These are phyloP conservation scores for Athetis lepigone DNA, from an alignment of 2,888 invertebrate species.

Conservation along the genomic window DNA sequence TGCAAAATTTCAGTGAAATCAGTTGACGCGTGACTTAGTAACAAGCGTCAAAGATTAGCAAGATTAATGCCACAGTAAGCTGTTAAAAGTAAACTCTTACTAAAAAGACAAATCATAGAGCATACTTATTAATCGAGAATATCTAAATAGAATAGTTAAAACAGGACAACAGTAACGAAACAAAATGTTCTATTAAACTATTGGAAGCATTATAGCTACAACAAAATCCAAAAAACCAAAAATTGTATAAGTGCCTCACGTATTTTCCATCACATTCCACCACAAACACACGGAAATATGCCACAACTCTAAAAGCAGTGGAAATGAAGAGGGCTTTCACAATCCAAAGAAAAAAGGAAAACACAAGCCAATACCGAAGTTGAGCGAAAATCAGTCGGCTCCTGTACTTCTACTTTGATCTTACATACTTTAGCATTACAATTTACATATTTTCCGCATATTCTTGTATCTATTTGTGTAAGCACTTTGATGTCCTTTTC, in stretches of 20 bases:
- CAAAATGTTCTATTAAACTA: too few species aligned
- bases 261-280: neutral
- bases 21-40: too few species aligned
- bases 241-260: neutral
- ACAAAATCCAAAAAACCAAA: neutral
- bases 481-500: conserved; percentile 86
- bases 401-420: conserved; percentile 81
- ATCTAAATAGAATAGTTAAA: too few species aligned
- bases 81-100: too few species aligned
- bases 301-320: conserved; percentile 67
- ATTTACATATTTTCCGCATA: conserved; percentile 86
- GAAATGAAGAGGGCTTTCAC: conserved; percentile 67
- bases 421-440: conserved; percentile 78
- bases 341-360: conserved; percentile 62
- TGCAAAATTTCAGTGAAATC: too few species aligned
- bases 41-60: too few species aligned
- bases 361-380: conserved; percentile 67
- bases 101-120: too few species aligned
- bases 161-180: too few species aligned
- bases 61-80: too few species aligned
- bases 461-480: conserved; percentile 78
- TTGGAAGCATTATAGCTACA: too few species aligned
- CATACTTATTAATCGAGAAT: too few species aligned
- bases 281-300: neutral
- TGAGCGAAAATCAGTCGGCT: conserved; percentile 74